Evolutionary conservation across 2,113 vertebrate species (phyloP).

Genomic region (Balaeniceps rex): DNA sequence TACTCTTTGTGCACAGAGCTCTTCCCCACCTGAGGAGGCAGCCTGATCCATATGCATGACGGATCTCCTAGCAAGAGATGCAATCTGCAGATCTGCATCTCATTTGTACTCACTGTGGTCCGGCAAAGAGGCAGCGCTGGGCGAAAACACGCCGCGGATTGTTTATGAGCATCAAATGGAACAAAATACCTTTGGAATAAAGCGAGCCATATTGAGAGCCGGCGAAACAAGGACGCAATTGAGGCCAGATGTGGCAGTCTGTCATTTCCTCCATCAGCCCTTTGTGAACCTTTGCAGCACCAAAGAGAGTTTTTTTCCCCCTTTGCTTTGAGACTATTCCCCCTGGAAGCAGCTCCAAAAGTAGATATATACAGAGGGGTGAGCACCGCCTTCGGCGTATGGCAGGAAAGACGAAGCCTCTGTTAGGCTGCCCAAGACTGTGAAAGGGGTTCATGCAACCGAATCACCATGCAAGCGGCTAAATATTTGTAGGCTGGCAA

Average conservation of each 20-base stretch:
- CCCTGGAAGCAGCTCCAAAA: neutral
- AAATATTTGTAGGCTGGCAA: neutral
- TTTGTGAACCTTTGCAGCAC: neutral
- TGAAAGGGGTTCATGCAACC: neutral
- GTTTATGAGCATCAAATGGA: neutral
- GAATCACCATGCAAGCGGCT: neutral
- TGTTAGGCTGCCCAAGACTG: neutral
- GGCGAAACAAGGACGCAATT: neutral
- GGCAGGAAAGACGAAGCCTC: neutral
- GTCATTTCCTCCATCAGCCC: neutral
- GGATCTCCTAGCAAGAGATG: neutral
- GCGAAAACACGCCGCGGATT: accelerated
- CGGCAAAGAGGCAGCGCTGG: neutral
- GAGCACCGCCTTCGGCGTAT: neutral
- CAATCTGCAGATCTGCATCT: neutral
- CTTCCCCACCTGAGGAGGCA: neutral
- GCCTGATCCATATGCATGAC: neutral
- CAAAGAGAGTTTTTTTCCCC: neutral
- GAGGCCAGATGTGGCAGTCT: neutral
- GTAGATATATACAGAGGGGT: neutral
- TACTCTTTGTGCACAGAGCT: neutral
- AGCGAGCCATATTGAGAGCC: accelerated
- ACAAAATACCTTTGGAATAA: neutral
- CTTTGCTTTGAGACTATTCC: neutral
- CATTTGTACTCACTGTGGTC: neutral